Evolutionary conservation across 2,888 invertebrate species (phyloP).

Genomic region (Lycia hirtaria): DNA sequence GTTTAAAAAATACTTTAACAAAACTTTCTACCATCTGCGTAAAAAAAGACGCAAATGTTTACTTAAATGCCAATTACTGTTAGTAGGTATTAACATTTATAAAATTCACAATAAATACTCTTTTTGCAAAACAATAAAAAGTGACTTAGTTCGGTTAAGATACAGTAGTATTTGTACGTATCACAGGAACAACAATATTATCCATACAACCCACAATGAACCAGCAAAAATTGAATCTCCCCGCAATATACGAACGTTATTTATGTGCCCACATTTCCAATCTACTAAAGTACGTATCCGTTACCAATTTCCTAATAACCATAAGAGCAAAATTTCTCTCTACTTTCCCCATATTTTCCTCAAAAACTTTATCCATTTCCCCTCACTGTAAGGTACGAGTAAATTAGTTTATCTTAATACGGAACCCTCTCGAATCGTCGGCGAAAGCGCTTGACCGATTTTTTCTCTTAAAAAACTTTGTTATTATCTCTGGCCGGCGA

Average conservation of each 20-base stretch:
- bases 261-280: conserved; percentile 25
- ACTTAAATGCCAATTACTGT: too few relatives aligned
- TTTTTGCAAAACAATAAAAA: too few relatives aligned
- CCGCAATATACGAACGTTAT: conserved; percentile 10
- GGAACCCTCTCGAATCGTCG: conserved; percentile 15
- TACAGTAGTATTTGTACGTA: neutral
- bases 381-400: conserved; percentile 15
- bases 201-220: conserved; percentile 1
- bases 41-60: too few relatives aligned
- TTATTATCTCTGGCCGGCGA: conserved; percentile 46
- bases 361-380: conserved; percentile 28
- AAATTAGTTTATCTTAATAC: conserved; percentile 32
- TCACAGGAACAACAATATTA: neutral
- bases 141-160: too few relatives aligned
- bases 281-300: conserved; percentile 24
- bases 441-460: conserved; percentile 29
- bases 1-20: too few relatives aligned
- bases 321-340: conserved; percentile 26
- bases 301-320: conserved; percentile 33
- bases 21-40: too few relatives aligned
- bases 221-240: conserved; percentile 3
- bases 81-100: too few relatives aligned
- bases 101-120: too few relatives aligned
- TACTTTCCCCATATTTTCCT: conserved; percentile 29
- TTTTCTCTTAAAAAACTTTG: conserved; percentile 44